Percentiles rank a stretch among this genome's conserved stretches.
These are phyloP conservation scores for Micromussa lordhowensis DNA, from an alignment of 92 coral and sea anemone species.

Conservation along the genomic window DNA sequence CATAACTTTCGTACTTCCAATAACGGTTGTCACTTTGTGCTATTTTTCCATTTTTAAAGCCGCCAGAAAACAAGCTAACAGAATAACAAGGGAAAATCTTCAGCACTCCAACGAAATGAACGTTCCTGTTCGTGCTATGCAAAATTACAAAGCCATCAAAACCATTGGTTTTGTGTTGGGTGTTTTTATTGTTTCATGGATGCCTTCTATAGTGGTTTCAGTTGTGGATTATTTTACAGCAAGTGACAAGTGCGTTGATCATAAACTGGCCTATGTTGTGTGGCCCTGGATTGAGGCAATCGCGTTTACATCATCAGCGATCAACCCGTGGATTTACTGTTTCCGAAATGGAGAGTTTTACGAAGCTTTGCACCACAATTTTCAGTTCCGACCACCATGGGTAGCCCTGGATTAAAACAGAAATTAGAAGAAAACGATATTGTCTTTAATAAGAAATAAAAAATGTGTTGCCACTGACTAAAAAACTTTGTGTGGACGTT, in stretches of 20 bases:
- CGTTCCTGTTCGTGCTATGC: background rate
- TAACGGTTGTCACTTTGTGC: background rate
- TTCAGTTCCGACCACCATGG: background rate
- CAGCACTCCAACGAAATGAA: background rate
- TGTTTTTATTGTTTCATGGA: conserved; percentile 6
- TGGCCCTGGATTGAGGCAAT: conserved; percentile 22
- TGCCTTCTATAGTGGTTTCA: background rate
- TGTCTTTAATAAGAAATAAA: too few relatives aligned
- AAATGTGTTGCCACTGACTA: too few relatives aligned
- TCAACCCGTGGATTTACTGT: conserved; percentile 19
- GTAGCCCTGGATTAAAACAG: background rate
- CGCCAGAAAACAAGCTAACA: background rate
- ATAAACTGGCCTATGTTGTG: background rate
- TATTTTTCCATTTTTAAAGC: conserved; percentile 22
- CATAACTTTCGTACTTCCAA: background rate
- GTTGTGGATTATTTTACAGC: background rate
- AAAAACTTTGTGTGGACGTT: too few relatives aligned
- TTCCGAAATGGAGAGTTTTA: conserved; percentile 10
- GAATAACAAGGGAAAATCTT: background rate
- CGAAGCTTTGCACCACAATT: background rate
- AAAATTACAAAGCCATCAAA: conserved; percentile 2
- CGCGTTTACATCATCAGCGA: conserved; percentile 20
- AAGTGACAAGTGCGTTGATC: background rate
- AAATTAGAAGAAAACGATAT: background rate
- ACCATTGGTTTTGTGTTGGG: conserved; percentile 1